phyloP scores from a whole-genome alignment of 2,797 vertebrate species.

The Mastacembelus armatus region DNA sequence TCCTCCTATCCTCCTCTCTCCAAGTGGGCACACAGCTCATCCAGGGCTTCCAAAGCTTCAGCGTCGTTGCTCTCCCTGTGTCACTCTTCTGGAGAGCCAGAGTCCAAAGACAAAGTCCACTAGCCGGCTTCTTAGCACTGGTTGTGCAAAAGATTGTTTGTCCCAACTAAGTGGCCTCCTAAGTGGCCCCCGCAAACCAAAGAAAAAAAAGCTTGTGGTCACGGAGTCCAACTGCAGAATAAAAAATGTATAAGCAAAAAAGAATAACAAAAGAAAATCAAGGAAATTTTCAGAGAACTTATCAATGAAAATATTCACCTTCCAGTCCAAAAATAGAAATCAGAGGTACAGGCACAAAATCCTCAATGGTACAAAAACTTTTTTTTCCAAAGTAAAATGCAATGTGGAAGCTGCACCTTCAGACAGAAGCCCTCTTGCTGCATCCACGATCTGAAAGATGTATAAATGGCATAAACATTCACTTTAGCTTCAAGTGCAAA shows the following conservation, averaged over 20 bases:
- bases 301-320: background rate
- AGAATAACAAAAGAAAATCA: background rate
- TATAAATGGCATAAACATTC: slow-evolving; percentile 15
- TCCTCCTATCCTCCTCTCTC: slow-evolving; percentile 78
- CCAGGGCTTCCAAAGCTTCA: slow-evolving; percentile 70
- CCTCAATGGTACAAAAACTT: background rate
- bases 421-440: background rate
- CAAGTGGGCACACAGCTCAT: slow-evolving; percentile 74
- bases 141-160: background rate
- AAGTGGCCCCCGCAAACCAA: background rate
- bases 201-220: background rate
- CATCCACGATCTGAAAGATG: slow-evolving; percentile 15
- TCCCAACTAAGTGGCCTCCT: slow-evolving; percentile 2
- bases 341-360: background rate
- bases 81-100: slow-evolving; percentile 21
- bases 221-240: slow-evolving; percentile 1
- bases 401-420: background rate
- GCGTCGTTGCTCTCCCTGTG: slow-evolving; percentile 58
- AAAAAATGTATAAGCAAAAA: background rate
- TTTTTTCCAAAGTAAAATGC: slow-evolving; percentile 6
- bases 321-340: slow-evolving; percentile 4
- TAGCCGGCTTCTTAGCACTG: background rate
- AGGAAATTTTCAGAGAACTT: background rate
- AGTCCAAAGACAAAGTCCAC: slow-evolving; percentile 11
- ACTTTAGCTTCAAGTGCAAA: slow-evolving; percentile 25